Evolutionary conservation across 1,140 invertebrate genomes (phyloP).

Genomic region (Carposina sasakii): DNA sequence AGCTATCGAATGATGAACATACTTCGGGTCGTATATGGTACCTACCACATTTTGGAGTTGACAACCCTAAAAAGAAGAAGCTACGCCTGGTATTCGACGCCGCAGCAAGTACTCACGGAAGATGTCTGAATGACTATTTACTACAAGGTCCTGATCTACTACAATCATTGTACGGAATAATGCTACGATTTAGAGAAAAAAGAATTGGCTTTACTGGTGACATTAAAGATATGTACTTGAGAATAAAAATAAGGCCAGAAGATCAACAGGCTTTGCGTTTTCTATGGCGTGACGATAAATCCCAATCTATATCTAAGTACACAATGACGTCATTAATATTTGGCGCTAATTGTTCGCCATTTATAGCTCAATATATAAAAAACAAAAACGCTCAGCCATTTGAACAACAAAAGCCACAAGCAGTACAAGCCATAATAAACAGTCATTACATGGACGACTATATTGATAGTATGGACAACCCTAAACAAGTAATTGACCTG

Average conservation of each 20-base stretch:
- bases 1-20: too few relatives aligned
- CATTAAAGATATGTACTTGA: slow-evolving; percentile 8
- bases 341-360: slow-evolving; percentile 36
- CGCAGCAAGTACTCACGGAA: slow-evolving; percentile 12
- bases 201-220: slow-evolving; percentile 13
- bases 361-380: slow-evolving; percentile 38
- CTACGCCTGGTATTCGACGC: slow-evolving; percentile 28
- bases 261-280: slow-evolving; percentile 26
- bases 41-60: slow-evolving; percentile 29
- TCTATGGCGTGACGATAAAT: slow-evolving; percentile 18
- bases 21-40: too few relatives aligned
- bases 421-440: slow-evolving; percentile 23
- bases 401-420: slow-evolving; percentile 22
- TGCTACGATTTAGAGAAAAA: slow-evolving; percentile 23
- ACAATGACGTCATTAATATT: slow-evolving; percentile 32
- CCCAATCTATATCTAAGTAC: slow-evolving; percentile 9
- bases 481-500: slow-evolving; percentile 23
- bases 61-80: slow-evolving; percentile 11
- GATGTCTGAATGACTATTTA: slow-evolving; percentile 21
- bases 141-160: slow-evolving; percentile 22
- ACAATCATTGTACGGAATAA: slow-evolving; percentile 15
- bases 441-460: slow-evolving; percentile 49
- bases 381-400: slow-evolving; percentile 36
- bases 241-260: slow-evolving; percentile 13
- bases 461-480: slow-evolving; percentile 25